Percentiles rank a stretch among this genome's conserved stretches.
Evolutionary conservation across 2,113 vertebrate species (phyloP).

Genomic region (Ictidomys tridecemlineatus): DNA sequence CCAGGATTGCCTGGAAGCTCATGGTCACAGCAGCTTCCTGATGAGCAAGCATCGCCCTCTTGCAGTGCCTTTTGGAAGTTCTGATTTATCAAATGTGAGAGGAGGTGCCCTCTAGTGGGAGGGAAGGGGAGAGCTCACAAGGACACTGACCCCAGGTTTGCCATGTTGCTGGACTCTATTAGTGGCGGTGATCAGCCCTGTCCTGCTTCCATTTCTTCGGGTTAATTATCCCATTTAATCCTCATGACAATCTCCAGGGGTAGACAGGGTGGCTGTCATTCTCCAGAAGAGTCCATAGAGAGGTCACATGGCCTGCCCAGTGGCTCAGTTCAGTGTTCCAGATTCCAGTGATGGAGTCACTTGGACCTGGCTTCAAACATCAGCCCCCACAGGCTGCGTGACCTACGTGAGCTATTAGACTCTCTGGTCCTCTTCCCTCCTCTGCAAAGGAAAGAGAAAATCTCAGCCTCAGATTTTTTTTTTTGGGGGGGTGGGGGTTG

Average conservation of each 20-base stretch:
- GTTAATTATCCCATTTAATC: background rate
- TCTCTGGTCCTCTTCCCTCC: background rate
- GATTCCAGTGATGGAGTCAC: background rate
- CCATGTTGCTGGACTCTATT: background rate
- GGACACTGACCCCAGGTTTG: background rate
- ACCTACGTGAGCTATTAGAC: background rate
- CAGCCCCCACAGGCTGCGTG: background rate
- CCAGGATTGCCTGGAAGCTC: background rate
- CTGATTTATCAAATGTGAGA: background rate
- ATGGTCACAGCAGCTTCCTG: background rate
- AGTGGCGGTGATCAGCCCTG: background rate
- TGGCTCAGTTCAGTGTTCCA: background rate
- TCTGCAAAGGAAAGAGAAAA: too few relatives aligned
- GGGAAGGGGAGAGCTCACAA: accelerated
- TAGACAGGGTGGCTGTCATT: background rate
- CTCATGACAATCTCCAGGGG: background rate
- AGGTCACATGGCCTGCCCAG: background rate
- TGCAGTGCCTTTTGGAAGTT: background rate
- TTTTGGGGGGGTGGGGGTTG: accelerated
- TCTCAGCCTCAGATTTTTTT: too few relatives aligned
- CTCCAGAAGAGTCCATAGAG: background rate
- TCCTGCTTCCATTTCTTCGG: background rate
- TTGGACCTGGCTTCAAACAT: background rate
- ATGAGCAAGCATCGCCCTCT: background rate
- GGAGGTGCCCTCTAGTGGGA: background rate